Evolutionary conservation across 2,113 vertebrate species (phyloP), one percentile per base, ranked within the genome.

Genomic region (Pomatorhinus ruficollis): DNA sequence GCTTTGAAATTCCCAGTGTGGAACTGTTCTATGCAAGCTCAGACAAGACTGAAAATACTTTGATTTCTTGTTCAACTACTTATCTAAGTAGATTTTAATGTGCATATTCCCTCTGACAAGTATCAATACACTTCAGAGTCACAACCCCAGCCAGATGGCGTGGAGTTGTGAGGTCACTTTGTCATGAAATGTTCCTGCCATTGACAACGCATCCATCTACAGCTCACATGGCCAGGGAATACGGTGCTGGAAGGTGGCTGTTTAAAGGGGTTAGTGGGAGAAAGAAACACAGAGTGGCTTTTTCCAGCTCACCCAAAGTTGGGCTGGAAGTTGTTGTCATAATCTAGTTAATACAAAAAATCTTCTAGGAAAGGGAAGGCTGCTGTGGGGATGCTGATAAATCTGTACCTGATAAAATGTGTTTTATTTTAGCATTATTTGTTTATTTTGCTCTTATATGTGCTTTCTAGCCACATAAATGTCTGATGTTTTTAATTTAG

Each of bases 401-500:
- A 61, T 40, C 45, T 52, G 28, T 77, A 71, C 35, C 40, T 44
- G 54, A 72, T n/a, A 80, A 90, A 86, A 42, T 57, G 13, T 52
- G 76, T 5, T 90, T 72, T 77, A 70, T 66, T 89, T 92, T 83
- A 87, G 44, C 20, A 18, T 81, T 83, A 33, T 63, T 80, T 85
- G 27, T 88, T 65, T 77, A 39, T 88, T 76, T 90, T 89, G 28
- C 31, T 68, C 40, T 68, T 35, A 7, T 11, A 12, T 78, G 25
- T 69, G 49, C 60, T 94, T 94, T 22, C 69, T 56, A 83, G 52
- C 35, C 74, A 33, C 40, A 30, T 69, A 74, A 63, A 68, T 60
- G 63, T 84, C 72, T 90, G 24, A 18, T 44, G 68, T n/a, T 75
- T 97, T 89, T 59, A 78, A 86, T 90, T 95, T 77, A 78, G 54